Percentiles rank a stretch among this genome's conserved stretches.
Evolutionary conservation across 2,113 vertebrate genomes (phyloP).

Genomic region (Caranx ignobilis): DNA sequence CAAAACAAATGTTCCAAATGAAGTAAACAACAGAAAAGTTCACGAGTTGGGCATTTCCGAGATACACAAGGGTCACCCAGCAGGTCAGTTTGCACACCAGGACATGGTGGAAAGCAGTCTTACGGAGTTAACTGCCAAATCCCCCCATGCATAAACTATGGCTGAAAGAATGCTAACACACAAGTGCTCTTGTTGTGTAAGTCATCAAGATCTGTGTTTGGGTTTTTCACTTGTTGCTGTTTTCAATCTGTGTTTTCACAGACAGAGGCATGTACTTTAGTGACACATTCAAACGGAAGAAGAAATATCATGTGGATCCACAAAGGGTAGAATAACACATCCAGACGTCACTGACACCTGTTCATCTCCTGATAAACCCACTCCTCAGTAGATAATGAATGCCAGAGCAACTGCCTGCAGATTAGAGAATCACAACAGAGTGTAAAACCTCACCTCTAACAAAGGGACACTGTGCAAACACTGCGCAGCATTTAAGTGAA

Average conservation of each 20-base stretch:
- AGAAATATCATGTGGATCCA: neutral
- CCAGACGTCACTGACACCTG: conserved; percentile 47
- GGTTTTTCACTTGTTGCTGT: conserved; percentile 32
- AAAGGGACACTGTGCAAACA: conserved; percentile 52
- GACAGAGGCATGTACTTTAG: conserved; percentile 10
- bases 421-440: conserved; percentile 42
- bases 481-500: conserved; percentile 44
- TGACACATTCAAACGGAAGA: conserved; percentile 53
- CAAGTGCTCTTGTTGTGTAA: conserved; percentile 46
- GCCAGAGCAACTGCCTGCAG: conserved; percentile 23
- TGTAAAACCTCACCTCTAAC: conserved; percentile 37
- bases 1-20: conserved; percentile 63
- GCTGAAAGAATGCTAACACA: conserved; percentile 77
- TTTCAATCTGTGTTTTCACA: conserved; percentile 12
- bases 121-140: conserved; percentile 57
- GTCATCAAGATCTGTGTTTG: conserved; percentile 44
- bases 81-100: conserved; percentile 45
- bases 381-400: conserved; percentile 46
- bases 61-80: conserved; percentile 54
- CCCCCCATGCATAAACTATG: conserved; percentile 69
- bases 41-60: conserved; percentile 55
- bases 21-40: conserved; percentile 77
- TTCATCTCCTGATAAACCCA: conserved; percentile 51
- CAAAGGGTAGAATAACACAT: conserved; percentile 55
- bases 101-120: conserved; percentile 60